These are phyloP conservation scores for Sternotherus odoratus DNA, from an alignment of 2,797 vertebrate species.

Conservation along the genomic window DNA sequence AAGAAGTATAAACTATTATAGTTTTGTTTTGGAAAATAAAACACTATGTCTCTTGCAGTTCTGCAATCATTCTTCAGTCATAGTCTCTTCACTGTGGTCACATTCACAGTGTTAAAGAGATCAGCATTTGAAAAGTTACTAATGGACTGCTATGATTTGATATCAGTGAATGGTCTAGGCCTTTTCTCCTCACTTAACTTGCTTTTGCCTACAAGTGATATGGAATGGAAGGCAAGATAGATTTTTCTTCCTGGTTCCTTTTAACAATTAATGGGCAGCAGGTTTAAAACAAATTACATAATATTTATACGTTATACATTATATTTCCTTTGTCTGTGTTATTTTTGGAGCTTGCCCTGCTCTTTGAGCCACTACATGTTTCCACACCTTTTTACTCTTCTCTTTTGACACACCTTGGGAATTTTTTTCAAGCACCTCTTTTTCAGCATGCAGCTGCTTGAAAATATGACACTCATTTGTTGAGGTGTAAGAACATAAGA, in stretches of 20 bases:
- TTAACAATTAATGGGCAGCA: neutral
- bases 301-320: neutral
- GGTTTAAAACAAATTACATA: no score
- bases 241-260: neutral
- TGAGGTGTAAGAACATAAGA: no score
- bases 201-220: neutral
- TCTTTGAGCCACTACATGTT: neutral
- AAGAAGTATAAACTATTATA: neutral
- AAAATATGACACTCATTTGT: neutral
- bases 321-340: neutral
- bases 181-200: neutral
- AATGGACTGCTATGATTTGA: neutral
- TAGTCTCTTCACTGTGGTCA: neutral
- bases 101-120: neutral
- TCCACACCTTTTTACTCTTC: neutral
- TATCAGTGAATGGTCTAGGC: neutral
- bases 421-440: neutral
- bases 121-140: neutral
- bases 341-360: neutral
- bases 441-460: neutral
- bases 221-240: neutral
- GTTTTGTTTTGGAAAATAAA: neutral
- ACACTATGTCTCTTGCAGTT: neutral
- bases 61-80: neutral
- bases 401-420: neutral